These are phyloP conservation scores for Calliopsis andreniformis DNA, from an alignment of 1,140 invertebrate genomes.

Conservation along the genomic window DNA sequence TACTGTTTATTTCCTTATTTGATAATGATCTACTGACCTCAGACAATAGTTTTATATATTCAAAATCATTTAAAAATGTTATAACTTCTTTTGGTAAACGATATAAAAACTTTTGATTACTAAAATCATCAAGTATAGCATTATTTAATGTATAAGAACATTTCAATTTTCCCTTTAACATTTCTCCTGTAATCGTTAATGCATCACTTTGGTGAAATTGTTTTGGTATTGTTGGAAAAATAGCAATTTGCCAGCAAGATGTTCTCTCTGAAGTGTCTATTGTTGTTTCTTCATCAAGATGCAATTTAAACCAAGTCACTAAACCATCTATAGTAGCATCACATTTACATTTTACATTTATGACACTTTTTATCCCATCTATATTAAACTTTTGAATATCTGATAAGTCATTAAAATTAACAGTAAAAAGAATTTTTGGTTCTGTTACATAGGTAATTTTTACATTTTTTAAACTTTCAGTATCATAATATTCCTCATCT, in stretches of 20 bases:
- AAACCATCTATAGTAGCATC: slow-evolving; percentile 84
- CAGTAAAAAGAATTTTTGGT: slow-evolving; percentile 81
- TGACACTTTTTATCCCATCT: slow-evolving; percentile 75
- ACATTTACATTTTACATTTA: slow-evolving; percentile 73
- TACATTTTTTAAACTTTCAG: slow-evolving; percentile 84
- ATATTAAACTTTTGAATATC: slow-evolving; percentile 79
- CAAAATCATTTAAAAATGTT: slow-evolving; percentile 83
- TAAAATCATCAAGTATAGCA: slow-evolving; percentile 4
- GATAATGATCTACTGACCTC: slow-evolving; percentile 57
- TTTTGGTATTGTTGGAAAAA: slow-evolving; percentile 82
- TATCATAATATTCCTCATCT: slow-evolving; percentile 85
- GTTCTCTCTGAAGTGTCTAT: slow-evolving; percentile 82
- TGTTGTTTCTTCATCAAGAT: slow-evolving; percentile 85
- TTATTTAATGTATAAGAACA: slow-evolving; percentile 69
- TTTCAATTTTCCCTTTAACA: slow-evolving; percentile 77
- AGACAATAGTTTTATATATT: slow-evolving; percentile 73
- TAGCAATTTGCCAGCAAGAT: slow-evolving; percentile 89
- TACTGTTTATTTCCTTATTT: slow-evolving; percentile 55
- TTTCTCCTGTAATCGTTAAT: slow-evolving; percentile 68
- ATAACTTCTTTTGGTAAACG: slow-evolving; percentile 78
- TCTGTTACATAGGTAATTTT: slow-evolving; percentile 84
- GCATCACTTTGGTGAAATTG: slow-evolving; percentile 56
- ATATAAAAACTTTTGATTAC: slow-evolving; percentile 61
- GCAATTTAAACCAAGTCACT: slow-evolving; percentile 88
- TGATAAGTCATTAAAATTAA: slow-evolving; percentile 86